Percentiles rank a stretch among this genome's conserved stretches.
These are phyloP conservation scores for Laupala kohalensis DNA, from an alignment of 1,140 invertebrate genomes.

Conservation along the genomic window DNA sequence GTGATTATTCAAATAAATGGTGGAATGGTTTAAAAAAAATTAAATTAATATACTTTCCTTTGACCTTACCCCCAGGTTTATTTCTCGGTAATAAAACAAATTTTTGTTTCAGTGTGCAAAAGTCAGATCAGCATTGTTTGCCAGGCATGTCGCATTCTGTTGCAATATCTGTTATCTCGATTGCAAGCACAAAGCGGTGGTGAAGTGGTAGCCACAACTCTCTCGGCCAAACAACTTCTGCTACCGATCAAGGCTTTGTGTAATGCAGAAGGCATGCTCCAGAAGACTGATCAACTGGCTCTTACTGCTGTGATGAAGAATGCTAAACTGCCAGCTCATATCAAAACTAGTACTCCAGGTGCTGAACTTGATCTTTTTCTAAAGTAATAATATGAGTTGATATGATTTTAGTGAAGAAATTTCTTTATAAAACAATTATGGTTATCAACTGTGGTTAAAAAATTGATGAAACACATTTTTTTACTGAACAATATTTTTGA, in stretches of 20 bases:
- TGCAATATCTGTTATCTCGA: constrained; percentile 39
- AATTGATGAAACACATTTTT: no score
- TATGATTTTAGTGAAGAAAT: background rate
- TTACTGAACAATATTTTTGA: no score
- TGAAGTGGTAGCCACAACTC: constrained; percentile 24
- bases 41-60: no score
- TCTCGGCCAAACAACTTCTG: constrained; percentile 39
- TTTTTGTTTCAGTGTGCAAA: constrained; percentile 39
- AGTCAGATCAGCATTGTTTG: constrained; percentile 40
- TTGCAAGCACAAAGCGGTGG: constrained; percentile 27
- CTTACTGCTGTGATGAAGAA: constrained; percentile 52
- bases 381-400: no score
- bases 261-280: constrained; percentile 38
- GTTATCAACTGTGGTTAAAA: no score
- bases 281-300: constrained; percentile 41
- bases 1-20: no score
- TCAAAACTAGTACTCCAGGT: constrained; percentile 37
- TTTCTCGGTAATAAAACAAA: no score
- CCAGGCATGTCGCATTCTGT: constrained; percentile 41
- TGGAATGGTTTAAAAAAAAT: no score
- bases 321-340: constrained; percentile 43
- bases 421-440: background rate
- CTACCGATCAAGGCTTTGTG: constrained; percentile 45
- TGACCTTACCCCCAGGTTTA: no score
- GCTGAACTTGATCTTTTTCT: constrained; percentile 2